Base-by-base conservation (phyloP, 1,140 invertebrate species). In the Lordiphosa clarofinis region DNA sequence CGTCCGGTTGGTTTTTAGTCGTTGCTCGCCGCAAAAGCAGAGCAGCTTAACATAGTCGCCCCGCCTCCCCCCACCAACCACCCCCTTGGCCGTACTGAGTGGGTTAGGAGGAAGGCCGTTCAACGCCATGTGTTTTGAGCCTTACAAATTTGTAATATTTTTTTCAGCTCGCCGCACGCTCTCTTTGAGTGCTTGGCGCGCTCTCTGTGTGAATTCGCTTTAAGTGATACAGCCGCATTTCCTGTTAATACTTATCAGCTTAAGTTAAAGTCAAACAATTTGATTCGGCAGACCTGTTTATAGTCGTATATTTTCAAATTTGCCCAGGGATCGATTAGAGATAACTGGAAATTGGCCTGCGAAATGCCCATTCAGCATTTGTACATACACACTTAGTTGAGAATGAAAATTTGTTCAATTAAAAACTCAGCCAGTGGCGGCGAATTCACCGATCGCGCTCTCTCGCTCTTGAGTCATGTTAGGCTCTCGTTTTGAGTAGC, bases 1-100 rank as follows among this genome's bases (percentile, higher is more conserved):
- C 78, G 78, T 84, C 78, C 78, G 78, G 78, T 84, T 84, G 79
- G 78, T 84, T 86, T 84, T 84, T 86, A 76, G 79, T 75, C 65
- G 66, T 47, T 42, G 55, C 40, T 61, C 39, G 43, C 73, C 28
- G 28, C 28, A 31, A 31, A 31, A 31, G 28, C 24, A 28, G 24
- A 28, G 24, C 24, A 28, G 66, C 56, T 52, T 42, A 59, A 62
- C 61, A 68, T 68, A 68, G 65, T 56, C 66, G 59, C 50, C 56
- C 48, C 52, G 37, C 65, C 42, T 33, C 28, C 7, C 36, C 21
- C 2, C 19, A 1, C 13, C 15, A n/a, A n/a, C 48, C 2, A 1
- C 15, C 47, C 12, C 12, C 9, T 15, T 5, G 24, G 15, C 21
- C n/a, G 19, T 35, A 36, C 13, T 9, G 39, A 42, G 15, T 42